Evolutionary conservation across 2,113 vertebrate species (phyloP).

Genomic region (Oreochromis aureus): DNA sequence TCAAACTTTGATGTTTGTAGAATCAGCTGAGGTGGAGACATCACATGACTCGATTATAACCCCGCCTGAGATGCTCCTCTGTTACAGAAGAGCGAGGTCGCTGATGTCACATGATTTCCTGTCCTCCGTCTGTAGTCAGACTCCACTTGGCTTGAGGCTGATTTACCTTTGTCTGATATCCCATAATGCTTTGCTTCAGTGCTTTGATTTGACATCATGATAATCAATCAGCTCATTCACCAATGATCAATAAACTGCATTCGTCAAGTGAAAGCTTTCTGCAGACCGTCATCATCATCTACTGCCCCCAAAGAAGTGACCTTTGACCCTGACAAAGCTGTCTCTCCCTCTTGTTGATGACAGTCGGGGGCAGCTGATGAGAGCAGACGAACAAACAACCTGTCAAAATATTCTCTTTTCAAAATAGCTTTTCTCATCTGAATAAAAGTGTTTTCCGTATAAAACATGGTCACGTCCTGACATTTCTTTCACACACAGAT

Average conservation of each 20-base stretch:
- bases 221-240: neutral
- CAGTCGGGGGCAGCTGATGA: neutral
- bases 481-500: conserved; percentile 1
- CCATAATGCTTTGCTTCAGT: neutral
- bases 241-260: neutral
- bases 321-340: neutral
- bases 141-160: neutral
- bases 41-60: neutral
- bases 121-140: neutral
- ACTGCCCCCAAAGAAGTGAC: neutral
- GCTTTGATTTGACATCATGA: neutral
- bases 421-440: conserved; percentile 43
- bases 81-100: neutral
- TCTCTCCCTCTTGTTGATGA: neutral
- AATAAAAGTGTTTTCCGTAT: conserved; percentile 23
- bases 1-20: neutral
- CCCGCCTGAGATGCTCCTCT: neutral
- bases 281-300: neutral
- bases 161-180: neutral
- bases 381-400: neutral
- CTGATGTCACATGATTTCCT: neutral
- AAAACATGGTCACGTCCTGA: conserved; percentile 27
- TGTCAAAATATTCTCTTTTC: conserved; percentile 54
- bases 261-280: neutral
- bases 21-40: neutral